Percentiles rank a stretch among this genome's conserved stretches.
Evolutionary conservation across 2,797 vertebrate genomes (phyloP).

Genomic region (Siniperca obscura): DNA sequence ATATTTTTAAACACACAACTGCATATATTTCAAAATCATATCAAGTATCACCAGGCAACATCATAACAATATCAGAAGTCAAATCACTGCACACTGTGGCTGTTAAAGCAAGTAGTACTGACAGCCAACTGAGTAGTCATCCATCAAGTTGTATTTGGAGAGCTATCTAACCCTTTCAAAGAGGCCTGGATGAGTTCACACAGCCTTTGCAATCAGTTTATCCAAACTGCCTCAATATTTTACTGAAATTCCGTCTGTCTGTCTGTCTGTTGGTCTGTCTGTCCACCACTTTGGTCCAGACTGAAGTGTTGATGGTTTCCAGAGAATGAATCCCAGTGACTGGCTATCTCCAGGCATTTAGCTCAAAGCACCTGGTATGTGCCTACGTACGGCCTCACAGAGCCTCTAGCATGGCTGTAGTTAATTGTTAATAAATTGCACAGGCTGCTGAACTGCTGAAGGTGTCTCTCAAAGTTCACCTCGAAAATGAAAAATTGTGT

Average conservation of each 20-base stretch:
- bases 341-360: no score
- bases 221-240: conserved; percentile 56
- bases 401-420: no score
- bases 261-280: no score
- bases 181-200: conserved; percentile 37
- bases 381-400: no score
- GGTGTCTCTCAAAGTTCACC: background rate
- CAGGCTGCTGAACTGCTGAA: no score
- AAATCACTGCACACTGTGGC: conserved; percentile 28
- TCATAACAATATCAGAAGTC: conserved; percentile 36
- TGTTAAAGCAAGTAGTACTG: conserved; percentile 43
- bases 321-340: no score
- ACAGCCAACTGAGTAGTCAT: conserved; percentile 42
- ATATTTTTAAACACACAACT: conserved; percentile 17
- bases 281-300: no score
- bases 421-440: no score
- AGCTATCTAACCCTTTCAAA: conserved; percentile 46
- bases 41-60: conserved; percentile 19
- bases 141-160: conserved; percentile 59
- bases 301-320: no score
- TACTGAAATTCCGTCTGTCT: conserved; percentile 49
- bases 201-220: conserved; percentile 58
- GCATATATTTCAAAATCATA: conserved; percentile 17
- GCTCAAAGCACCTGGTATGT: no score
- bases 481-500: background rate